Percentiles rank a stretch among this genome's conserved stretches.
These are phyloP conservation scores for Clinocottus analis DNA, from an alignment of 2,113 vertebrate genomes.

Conservation along the genomic window DNA sequence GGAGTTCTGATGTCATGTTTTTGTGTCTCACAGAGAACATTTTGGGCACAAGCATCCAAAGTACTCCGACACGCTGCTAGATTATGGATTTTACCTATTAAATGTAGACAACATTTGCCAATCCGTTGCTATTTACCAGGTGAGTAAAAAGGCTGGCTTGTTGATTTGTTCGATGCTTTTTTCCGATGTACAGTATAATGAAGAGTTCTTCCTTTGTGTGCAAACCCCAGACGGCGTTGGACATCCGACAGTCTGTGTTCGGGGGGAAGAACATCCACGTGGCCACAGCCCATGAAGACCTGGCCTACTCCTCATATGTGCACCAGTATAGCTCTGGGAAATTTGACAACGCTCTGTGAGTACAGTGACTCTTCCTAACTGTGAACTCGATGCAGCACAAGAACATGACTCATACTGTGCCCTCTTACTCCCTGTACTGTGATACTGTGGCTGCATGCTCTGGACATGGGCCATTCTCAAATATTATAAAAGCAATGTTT, in stretches of 20 bases:
- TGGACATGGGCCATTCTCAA: not conserved
- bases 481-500: not conserved
- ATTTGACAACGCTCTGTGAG: constrained; percentile 98
- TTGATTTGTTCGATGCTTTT: not conserved
- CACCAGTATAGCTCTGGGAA: constrained; percentile 99
- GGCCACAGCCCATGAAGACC: constrained; percentile 96
- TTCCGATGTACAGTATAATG: not conserved
- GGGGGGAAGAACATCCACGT: constrained; percentile 99
- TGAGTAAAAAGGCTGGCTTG: constrained; percentile 44
- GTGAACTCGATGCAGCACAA: constrained; percentile 8
- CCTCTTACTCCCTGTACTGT: not conserved
- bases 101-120: constrained; percentile 99
- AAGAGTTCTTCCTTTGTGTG: not conserved
- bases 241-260: constrained; percentile 98
- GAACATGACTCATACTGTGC: constrained; percentile 14
- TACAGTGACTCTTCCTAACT: constrained; percentile 49
- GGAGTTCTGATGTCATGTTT: constrained; percentile 16
- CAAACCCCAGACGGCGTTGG: constrained; percentile 89
- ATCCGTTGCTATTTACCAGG: constrained; percentile 99
- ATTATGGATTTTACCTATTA: constrained; percentile 99
- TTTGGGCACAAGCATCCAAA: constrained; percentile 99
- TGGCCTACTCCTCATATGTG: constrained; percentile 98
- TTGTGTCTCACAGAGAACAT: constrained; percentile 89
- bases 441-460: constrained; percentile 1
- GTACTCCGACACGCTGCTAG: constrained; percentile 97